Conservation (phyloP, 2,888 invertebrate genomes). For the Strigamia transsilvanica region DNA sequence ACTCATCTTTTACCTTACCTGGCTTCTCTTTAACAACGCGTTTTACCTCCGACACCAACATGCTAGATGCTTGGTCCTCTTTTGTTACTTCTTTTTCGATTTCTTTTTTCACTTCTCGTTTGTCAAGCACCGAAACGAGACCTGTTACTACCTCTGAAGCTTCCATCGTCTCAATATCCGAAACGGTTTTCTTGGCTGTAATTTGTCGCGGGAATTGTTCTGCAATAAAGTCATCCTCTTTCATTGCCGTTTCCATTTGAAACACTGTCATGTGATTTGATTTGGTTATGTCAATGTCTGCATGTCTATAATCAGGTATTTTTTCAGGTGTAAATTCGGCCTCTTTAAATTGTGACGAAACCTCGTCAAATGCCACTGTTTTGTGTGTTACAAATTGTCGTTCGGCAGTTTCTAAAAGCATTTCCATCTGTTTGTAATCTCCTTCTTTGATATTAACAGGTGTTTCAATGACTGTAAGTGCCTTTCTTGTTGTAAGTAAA, state of each 20-base stretch:
- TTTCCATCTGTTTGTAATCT: slow-evolving; percentile 54
- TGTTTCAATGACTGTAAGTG: slow-evolving; percentile 56
- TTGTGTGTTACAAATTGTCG: slow-evolving; percentile 28
- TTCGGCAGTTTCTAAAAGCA: slow-evolving; percentile 51
- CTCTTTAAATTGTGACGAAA: slow-evolving; percentile 57
- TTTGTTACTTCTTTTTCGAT: too few species aligned
- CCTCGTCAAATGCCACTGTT: slow-evolving; percentile 38
- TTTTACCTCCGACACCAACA: slow-evolving; percentile 56
- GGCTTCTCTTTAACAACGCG: slow-evolving; percentile 56
- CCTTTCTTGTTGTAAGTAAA: slow-evolving; percentile 51
- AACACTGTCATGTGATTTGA: slow-evolving; percentile 72
- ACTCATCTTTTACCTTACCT: slow-evolving; percentile 25
- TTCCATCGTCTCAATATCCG: slow-evolving; percentile 53
- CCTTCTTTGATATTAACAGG: slow-evolving; percentile 58
- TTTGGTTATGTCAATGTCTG: slow-evolving; percentile 65
- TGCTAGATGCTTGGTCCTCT: neutral
- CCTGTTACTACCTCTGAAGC: slow-evolving; percentile 55
- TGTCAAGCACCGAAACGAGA: slow-evolving; percentile 14
- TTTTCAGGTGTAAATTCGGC: slow-evolving; percentile 54
- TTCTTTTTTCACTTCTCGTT: neutral
- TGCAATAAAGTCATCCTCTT: slow-evolving; percentile 62
- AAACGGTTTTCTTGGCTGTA: slow-evolving; percentile 55
- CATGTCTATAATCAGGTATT: slow-evolving; percentile 55
- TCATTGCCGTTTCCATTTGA: slow-evolving; percentile 73
- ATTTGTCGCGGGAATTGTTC: slow-evolving; percentile 53